Evolutionary conservation across 1,140 invertebrate species (phyloP).

Genomic region (Sycophaga agraensis): DNA sequence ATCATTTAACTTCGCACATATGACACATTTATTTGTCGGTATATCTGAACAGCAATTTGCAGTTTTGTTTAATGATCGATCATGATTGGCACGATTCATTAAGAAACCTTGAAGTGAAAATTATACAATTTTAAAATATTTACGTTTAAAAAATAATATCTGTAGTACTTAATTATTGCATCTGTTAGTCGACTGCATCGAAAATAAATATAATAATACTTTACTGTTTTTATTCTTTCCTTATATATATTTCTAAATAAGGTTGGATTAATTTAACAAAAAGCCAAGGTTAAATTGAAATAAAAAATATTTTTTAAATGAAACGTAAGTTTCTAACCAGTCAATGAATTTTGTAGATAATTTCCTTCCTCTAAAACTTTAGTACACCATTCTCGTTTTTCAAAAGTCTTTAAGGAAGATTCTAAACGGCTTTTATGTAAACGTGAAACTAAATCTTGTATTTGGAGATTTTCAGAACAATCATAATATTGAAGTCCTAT

Average conservation of each 20-base stretch:
- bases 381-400: constrained; percentile 35
- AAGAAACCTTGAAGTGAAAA: no score
- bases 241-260: no score
- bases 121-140: no score
- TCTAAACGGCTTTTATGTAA: constrained; percentile 37
- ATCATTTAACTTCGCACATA: constrained; percentile 31
- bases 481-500: constrained; percentile 69
- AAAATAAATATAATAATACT: no score
- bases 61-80: constrained; percentile 41
- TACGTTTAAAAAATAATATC: no score
- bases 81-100: no score
- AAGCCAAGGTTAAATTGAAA: no score
- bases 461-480: constrained; percentile 59
- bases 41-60: constrained; percentile 45
- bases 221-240: no score
- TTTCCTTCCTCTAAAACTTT: constrained; percentile 34
- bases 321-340: background rate
- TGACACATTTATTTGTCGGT: constrained; percentile 49
- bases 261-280: no score
- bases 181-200: no score
- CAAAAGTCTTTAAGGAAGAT: constrained; percentile 33
- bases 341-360: constrained; percentile 13
- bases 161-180: no score
- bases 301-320: background rate
- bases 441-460: constrained; percentile 46